A percentile compares a stretch with the other conserved stretches of the same genome.
Evolutionary conservation across 2,113 vertebrate species (phyloP).

Genomic region (Siniperca knerii): DNA sequence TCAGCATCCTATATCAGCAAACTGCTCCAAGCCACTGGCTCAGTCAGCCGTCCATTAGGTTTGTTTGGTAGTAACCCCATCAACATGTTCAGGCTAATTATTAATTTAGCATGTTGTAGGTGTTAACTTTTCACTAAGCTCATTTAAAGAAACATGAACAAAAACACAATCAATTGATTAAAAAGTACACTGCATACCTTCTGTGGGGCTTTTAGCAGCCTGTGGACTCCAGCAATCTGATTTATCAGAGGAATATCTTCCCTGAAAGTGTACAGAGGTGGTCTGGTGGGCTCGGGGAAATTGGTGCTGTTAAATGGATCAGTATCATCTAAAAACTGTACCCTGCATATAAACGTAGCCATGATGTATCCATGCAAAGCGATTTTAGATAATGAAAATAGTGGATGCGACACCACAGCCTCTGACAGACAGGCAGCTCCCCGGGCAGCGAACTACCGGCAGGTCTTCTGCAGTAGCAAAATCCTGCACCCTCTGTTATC

Average conservation of each 20-base stretch:
- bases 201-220: conserved; percentile 93
- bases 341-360: conserved; percentile 93
- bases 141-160: conserved; percentile 20
- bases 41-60: conserved; percentile 25
- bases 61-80: conserved; percentile 60
- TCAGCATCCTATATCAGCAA: conserved; percentile 45
- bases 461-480: conserved; percentile 72
- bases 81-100: conserved; percentile 53
- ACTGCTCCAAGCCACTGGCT: conserved; percentile 26
- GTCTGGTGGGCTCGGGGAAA: conserved; percentile 96
- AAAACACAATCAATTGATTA: background rate
- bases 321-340: conserved; percentile 97
- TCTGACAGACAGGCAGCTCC: conserved; percentile 60
- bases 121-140: background rate
- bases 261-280: conserved; percentile 94
- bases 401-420: conserved; percentile 64
- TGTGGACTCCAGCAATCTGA: conserved; percentile 93
- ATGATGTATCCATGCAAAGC: conserved; percentile 91
- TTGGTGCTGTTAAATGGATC: conserved; percentile 98
- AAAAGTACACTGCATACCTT: conserved; percentile 85
- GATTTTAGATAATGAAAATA: conserved; percentile 60
- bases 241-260: conserved; percentile 94
- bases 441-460: conserved; percentile 52
- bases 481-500: conserved; percentile 76
- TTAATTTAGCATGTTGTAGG: conserved; percentile 14